phyloP scores from a whole-genome alignment of 2,888 invertebrate genomes.

The Crossocerus cetratus region DNA sequence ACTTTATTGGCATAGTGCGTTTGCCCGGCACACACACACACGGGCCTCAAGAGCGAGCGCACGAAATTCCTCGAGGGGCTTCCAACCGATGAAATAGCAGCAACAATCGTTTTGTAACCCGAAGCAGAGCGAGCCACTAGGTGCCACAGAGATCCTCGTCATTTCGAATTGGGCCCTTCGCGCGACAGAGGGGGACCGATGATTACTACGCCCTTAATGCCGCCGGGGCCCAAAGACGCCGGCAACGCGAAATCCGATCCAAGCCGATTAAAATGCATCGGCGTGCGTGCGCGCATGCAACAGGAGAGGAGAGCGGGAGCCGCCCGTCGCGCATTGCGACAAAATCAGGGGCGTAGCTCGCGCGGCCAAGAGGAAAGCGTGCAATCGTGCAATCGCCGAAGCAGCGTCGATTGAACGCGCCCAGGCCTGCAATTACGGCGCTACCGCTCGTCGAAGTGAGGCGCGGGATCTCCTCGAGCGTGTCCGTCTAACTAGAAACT shows the following conservation, averaged over 20 bases:
- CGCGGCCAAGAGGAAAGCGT: slow-evolving; percentile 48
- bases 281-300: slow-evolving; percentile 12
- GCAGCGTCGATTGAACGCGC: slow-evolving; percentile 53
- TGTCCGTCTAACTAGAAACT: slow-evolving; percentile 57
- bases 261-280: slow-evolving; percentile 10
- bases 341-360: slow-evolving; percentile 50
- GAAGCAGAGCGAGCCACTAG: not conserved
- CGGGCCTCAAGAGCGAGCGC: not conserved
- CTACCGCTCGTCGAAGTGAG: slow-evolving; percentile 45
- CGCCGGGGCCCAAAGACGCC: not conserved
- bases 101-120: too few species aligned
- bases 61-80: too few species aligned
- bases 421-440: slow-evolving; percentile 54
- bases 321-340: slow-evolving; percentile 47
- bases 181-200: not conserved
- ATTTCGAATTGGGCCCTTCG: not conserved
- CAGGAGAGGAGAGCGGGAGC: slow-evolving; percentile 39
- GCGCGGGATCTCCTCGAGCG: slow-evolving; percentile 54
- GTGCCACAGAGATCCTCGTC: too few species aligned
- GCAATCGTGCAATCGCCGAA: slow-evolving; percentile 52
- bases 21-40: slow-evolving; percentile 8
- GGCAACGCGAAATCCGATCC: slow-evolving; percentile 34
- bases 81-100: too few species aligned
- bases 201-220: slow-evolving; percentile 1
- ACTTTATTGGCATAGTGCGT: not conserved